These are phyloP conservation scores for Pedionomus torquatus DNA, from an alignment of 2,113 vertebrate genomes.

Conservation along the genomic window DNA sequence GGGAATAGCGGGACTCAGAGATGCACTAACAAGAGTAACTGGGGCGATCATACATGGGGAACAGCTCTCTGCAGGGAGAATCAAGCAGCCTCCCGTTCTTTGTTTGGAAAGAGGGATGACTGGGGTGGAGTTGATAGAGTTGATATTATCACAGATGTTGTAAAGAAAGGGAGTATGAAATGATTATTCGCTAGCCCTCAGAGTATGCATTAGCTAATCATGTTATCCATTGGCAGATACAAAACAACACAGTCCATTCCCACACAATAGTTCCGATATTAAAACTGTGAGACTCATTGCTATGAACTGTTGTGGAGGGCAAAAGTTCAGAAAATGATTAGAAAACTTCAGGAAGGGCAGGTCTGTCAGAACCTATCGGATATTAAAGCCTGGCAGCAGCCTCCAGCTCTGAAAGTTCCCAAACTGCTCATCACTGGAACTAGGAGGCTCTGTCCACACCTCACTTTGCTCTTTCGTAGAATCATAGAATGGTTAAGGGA, in stretches of 20 bases:
- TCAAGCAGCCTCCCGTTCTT: background rate
- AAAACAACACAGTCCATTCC: background rate
- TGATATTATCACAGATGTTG: background rate
- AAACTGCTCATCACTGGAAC: background rate
- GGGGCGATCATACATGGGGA: background rate
- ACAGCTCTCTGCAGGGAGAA: background rate
- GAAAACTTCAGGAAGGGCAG: background rate
- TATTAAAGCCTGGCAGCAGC: background rate
- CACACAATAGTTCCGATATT: background rate
- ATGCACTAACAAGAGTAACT: background rate
- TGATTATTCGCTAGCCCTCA: background rate
- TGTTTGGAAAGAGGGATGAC: background rate
- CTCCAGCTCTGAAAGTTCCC: background rate
- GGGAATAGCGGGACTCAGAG: background rate
- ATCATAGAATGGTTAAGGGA: too few species aligned
- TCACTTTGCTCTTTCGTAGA: background rate
- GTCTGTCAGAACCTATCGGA: background rate
- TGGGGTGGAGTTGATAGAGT: background rate
- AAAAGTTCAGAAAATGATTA: constrained; percentile 28
- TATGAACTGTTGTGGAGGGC: background rate
- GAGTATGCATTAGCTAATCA: background rate
- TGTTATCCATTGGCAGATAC: background rate
- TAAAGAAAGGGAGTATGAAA: constrained; percentile 9
- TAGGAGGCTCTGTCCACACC: background rate
- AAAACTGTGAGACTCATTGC: background rate